A percentile compares a stretch with the other conserved stretches of the same genome.
Evolutionary conservation across 2,888 invertebrate species (phyloP).

Genomic region (Caenorhabditis panamensis): DNA sequence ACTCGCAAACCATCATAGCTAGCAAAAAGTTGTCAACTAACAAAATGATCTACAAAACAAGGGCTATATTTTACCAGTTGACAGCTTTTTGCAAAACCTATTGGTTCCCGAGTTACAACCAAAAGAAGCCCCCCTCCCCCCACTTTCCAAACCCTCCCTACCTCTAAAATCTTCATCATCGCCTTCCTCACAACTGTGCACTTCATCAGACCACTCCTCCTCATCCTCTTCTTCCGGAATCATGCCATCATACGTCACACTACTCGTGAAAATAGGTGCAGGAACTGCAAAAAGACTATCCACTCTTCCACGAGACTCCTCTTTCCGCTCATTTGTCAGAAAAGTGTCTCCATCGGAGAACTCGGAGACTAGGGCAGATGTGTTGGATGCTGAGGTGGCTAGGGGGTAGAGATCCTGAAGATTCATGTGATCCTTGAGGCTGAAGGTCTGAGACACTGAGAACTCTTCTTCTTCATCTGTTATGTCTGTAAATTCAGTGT

Average conservation of each 20-base stretch:
- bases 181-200: constrained; percentile 68
- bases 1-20: too few relatives aligned
- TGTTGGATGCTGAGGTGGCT: constrained; percentile 49
- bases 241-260: constrained; percentile 77
- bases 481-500: too few relatives aligned
- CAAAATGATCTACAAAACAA: too few relatives aligned
- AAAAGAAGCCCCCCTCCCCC: too few relatives aligned
- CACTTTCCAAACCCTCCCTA: too few relatives aligned
- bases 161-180: constrained; percentile 61
- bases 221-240: constrained; percentile 48
- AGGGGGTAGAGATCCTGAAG: constrained; percentile 63
- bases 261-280: constrained; percentile 79
- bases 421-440: constrained; percentile 61
- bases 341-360: constrained; percentile 73
- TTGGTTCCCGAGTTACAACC: too few relatives aligned
- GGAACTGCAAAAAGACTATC: constrained; percentile 70
- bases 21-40: too few relatives aligned
- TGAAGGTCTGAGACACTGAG: constrained; percentile 70
- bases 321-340: constrained; percentile 46
- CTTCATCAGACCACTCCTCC: constrained; percentile 66
- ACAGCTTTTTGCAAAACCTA: too few relatives aligned
- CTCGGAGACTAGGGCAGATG: constrained; percentile 68
- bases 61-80: too few relatives aligned
- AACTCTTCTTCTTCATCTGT: constrained; percentile 59
- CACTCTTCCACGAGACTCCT: constrained; percentile 73